phyloP scores from a whole-genome alignment of 2,888 invertebrate genomes.

The Sisyra terminalis region DNA sequence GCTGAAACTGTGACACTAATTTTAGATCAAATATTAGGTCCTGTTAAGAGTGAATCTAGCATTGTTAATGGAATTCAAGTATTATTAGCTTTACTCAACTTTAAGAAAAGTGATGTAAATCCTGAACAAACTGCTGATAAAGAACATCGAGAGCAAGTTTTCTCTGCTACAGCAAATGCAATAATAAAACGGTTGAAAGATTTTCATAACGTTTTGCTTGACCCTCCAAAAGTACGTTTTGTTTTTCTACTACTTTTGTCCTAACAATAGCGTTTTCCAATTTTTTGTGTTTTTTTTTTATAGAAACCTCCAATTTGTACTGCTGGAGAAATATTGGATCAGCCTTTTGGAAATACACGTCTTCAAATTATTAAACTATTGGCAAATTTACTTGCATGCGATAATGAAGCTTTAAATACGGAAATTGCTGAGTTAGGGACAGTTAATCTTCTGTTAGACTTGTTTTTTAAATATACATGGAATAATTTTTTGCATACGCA shows the following conservation, averaged over 20 bases:
- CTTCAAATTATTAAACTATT: constrained; percentile 67
- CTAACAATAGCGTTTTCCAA: background rate
- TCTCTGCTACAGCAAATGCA: constrained; percentile 43
- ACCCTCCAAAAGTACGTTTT: constrained; percentile 55
- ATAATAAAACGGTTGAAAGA: constrained; percentile 49
- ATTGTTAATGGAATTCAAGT: constrained; percentile 67
- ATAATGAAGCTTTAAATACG: constrained; percentile 51
- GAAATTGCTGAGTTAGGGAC: constrained; percentile 39
- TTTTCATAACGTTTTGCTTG: constrained; percentile 47
- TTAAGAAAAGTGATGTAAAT: constrained; percentile 22
- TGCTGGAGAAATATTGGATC: constrained; percentile 50
- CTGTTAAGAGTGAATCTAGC: constrained; percentile 47
- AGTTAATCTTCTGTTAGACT: constrained; percentile 51
- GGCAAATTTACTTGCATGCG: constrained; percentile 55
- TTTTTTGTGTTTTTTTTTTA: constrained; percentile 9
- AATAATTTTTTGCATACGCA: constrained; percentile 94
- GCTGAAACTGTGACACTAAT: constrained; percentile 47
- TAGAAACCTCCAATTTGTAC: constrained; percentile 49
- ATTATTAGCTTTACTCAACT: constrained; percentile 52
- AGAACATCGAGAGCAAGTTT: constrained; percentile 39
- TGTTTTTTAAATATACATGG: constrained; percentile 80
- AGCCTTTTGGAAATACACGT: constrained; percentile 64
- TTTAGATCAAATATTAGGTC: constrained; percentile 57
- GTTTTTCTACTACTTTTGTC: background rate
- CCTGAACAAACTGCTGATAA: constrained; percentile 24